Base-by-base conservation (phyloP, 2,888 invertebrate species). In the Muscina levida region DNA sequence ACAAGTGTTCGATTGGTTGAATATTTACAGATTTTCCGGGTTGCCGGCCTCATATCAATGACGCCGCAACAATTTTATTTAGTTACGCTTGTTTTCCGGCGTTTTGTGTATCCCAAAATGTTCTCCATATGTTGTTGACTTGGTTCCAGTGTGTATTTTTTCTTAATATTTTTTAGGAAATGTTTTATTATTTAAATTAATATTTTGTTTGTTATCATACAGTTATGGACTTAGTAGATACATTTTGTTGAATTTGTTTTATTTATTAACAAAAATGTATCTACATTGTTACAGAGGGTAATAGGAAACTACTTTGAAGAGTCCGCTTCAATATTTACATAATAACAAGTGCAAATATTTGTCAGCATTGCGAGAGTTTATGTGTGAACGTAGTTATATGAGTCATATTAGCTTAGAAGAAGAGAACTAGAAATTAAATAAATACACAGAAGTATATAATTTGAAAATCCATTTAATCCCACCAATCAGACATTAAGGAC, bases 41-140 rank as follows among this genome's bases (percentile, higher is more conserved):
- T 56, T 8, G 22, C 48, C 59, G 72, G 39, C 68, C 67, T 8
- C 72, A 74, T 75, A 75, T 68, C 68, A 81, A 68, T 81, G 72
- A 72, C 56, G 81, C 68, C 53, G 67, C 74, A 74, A 59, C 19
- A 71, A 74, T 46, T 81, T 62, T 68, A 75, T 77, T 80, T 80
- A 71, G 80, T 71, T 67, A 73, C 65, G 59, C 72, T 48, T 8
- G n/a, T 48, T 37, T 66, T 66, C 26, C 42, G 42, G 56, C 31
- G n/a, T 48, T 37, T 66, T 66, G 39, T 62, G 42, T 62, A 39
- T 22, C 15, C 17, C 19, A 19, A 17, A 51, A 51, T 37, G 39
- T 39, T 56, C 37, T 42, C 17, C 37, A 42, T 37, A 72, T 13
- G 42, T 56, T 56, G 24, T 51, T 48, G 11, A 17, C 17, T 15